phyloP scores from a whole-genome alignment of 92 coral and sea anemone species.

The Micromussa lordhowensis region DNA sequence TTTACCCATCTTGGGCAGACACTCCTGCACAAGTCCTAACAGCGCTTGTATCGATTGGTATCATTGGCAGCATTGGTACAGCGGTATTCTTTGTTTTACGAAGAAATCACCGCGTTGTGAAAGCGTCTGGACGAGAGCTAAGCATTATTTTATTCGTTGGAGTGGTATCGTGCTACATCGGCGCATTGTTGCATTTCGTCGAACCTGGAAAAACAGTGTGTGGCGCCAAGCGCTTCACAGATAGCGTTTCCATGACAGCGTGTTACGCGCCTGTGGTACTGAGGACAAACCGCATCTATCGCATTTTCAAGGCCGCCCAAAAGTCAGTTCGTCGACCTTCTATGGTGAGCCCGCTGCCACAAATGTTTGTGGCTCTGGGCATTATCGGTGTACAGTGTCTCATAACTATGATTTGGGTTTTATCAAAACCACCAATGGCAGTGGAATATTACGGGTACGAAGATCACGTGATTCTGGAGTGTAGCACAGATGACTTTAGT shows the following conservation, averaged over 20 bases:
- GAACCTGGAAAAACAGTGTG: constrained; percentile 76
- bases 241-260: constrained; percentile 78
- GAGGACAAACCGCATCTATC: constrained; percentile 92
- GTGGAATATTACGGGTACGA: constrained; percentile 60
- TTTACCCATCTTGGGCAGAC: constrained; percentile 63
- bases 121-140: constrained; percentile 94
- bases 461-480: constrained; percentile 69
- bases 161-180: constrained; percentile 74
- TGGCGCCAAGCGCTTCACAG: constrained; percentile 64
- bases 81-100: constrained; percentile 64
- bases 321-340: constrained; percentile 90
- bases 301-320: constrained; percentile 89
- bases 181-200: constrained; percentile 62
- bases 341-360: constrained; percentile 85
- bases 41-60: constrained; percentile 19
- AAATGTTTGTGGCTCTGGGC: constrained; percentile 79
- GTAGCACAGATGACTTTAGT: constrained; percentile 63
- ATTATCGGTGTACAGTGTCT: constrained; percentile 81
- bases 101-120: constrained; percentile 77
- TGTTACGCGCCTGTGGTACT: constrained; percentile 95
- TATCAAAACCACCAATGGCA: constrained; percentile 80
- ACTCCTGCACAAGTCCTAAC: constrained; percentile 35
- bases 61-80: constrained; percentile 38
- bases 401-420: constrained; percentile 79
- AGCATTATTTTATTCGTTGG: constrained; percentile 76